A percentile compares a stretch with the other conserved stretches of the same genome.
Evolutionary conservation across 2,888 invertebrate genomes (phyloP).

Genomic region (Xanthia icteritia): DNA sequence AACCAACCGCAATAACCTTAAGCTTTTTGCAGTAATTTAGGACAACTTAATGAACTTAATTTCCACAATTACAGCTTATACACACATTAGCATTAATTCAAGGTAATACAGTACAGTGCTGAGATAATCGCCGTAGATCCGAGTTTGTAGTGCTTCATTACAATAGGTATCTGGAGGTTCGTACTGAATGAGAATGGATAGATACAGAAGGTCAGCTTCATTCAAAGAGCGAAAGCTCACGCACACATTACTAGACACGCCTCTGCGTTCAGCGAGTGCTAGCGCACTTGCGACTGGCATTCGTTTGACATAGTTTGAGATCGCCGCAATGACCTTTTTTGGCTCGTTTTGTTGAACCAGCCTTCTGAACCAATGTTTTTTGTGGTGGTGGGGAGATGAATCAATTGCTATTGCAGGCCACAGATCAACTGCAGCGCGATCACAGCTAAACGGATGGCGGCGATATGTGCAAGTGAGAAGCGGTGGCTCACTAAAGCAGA

Average conservation of each 20-base stretch:
- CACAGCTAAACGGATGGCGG: constrained; percentile 30
- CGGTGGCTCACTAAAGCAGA: background rate
- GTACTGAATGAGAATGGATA: background rate
- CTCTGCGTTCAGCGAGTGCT: background rate
- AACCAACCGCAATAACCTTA: background rate
- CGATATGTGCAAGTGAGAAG: constrained; percentile 19
- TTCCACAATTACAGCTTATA: constrained; percentile 4
- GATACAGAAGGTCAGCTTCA: background rate
- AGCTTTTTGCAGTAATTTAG: constrained; percentile 5
- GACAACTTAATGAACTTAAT: constrained; percentile 14
- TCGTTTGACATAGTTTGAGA: background rate
- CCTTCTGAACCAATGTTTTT: background rate
- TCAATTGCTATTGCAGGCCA: constrained; percentile 57
- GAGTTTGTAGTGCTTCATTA: constrained; percentile 26
- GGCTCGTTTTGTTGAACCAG: background rate
- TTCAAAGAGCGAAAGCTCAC: no score
- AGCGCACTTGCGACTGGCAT: background rate
- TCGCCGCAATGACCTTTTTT: background rate
- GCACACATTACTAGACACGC: background rate
- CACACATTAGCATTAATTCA: constrained; percentile 27
- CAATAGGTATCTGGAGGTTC: background rate
- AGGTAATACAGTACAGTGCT: constrained; percentile 10
- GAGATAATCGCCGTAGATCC: constrained; percentile 26
- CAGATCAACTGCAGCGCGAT: constrained; percentile 56
- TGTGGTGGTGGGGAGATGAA: constrained; percentile 45